Base-by-base conservation (phyloP, 2,797 vertebrate genomes). In the Takifugu ocellatus region DNA sequence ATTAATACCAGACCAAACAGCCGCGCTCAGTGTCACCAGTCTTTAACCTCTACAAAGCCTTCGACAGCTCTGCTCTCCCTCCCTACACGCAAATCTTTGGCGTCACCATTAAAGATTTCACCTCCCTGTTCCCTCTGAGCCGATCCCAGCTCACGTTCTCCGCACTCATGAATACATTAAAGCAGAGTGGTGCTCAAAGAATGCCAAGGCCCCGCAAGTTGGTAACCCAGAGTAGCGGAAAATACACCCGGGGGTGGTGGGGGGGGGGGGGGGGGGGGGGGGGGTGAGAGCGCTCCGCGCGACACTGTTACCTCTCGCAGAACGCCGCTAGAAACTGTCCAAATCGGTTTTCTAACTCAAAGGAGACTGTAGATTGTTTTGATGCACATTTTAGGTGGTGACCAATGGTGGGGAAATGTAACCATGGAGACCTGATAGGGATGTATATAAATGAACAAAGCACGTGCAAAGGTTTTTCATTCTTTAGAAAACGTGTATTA, bases 191-290 rank as follows among this genome's bases (percentile, higher is more conserved):
- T 85, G 79, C 78, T 85, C 80, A 72, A 47, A 66, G 79, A 78
- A 87, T 88, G 88, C 87, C 88, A 90, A 88, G 82, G 75, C 85
- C 81, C 82, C 86, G 87, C 83, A 86, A 90, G 36, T 39, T 39
- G 70, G 67, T 67, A 36, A 72, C 63, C 81, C 72, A 75, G 62
- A 86, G 69, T 66, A 66, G 60, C 77, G 36, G 2, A 14, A 39
- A 39, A 39, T 39, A 39, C 36, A 39, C 36, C 14, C 36, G 12
- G 14, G 11, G 36, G 21, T 1, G 21, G 21, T 1, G 17, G 17
- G 21, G 21, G 21, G 21, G 21, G 44, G 6, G 11, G 36, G 21
- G 21, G 21, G 21, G 21, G 17, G 17, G 21, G 21, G 21, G 21
- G 21, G 44, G 6, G 44, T n/a, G 16, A 46, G 44, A 46, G 50